Evolutionary conservation across 2,113 vertebrate genomes (phyloP).

Genomic region (Fregata magnificens): DNA sequence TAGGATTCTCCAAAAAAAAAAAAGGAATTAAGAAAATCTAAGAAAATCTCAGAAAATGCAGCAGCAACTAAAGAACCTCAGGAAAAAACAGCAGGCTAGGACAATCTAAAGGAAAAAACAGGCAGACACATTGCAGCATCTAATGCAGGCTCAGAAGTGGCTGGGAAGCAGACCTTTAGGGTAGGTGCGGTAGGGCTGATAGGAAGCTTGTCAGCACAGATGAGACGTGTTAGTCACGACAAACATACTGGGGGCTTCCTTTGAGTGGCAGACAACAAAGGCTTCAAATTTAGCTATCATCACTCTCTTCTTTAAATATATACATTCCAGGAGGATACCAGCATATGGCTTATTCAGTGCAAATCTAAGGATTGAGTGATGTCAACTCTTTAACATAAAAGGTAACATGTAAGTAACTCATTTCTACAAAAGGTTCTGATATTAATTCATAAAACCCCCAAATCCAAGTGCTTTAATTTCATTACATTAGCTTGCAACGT

Average conservation of each 20-base stretch:
- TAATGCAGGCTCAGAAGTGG: background rate
- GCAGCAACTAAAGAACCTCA: slow-evolving; percentile 34
- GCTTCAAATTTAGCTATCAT: background rate
- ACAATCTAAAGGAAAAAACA: slow-evolving; percentile 50
- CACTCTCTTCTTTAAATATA: background rate
- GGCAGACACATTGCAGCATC: background rate
- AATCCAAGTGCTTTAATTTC: background rate
- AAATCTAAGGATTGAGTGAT: background rate
- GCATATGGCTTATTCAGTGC: background rate
- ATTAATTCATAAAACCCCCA: background rate
- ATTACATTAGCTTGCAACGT: background rate
- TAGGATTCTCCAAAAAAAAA: slow-evolving; percentile 52
- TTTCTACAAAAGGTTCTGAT: background rate
- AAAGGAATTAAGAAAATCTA: slow-evolving; percentile 68
- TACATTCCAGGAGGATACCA: background rate
- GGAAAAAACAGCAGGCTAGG: slow-evolving; percentile 49
- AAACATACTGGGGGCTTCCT: background rate
- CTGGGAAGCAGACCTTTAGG: background rate
- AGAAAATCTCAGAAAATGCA: slow-evolving; percentile 65
- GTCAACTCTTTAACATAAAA: background rate
- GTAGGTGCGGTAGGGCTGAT: background rate
- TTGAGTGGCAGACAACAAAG: background rate
- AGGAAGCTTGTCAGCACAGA: slow-evolving; percentile 56
- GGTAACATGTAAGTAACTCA: accelerated
- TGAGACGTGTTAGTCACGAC: background rate